phyloP scores from a whole-genome alignment of 1,140 invertebrate species.

The Druon quercuslanigerum region DNA sequence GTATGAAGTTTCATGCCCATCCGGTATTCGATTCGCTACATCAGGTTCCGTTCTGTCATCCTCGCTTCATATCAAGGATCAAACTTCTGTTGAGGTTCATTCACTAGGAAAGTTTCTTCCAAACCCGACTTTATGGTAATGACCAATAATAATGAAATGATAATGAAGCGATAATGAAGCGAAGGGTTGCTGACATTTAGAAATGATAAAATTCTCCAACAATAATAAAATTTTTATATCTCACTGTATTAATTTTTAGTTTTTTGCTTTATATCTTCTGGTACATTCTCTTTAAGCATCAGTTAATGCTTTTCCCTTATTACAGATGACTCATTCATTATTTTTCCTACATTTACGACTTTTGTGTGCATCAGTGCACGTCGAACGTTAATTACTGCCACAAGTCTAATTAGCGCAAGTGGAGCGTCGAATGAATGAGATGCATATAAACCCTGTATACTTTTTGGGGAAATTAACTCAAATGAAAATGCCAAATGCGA shows the following conservation, averaged over 20 bases:
- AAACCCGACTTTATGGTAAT: too few species aligned
- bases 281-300: too few species aligned
- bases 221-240: too few species aligned
- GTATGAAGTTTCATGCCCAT: not conserved
- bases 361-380: not conserved
- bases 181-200: too few species aligned
- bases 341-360: not conserved
- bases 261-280: too few species aligned
- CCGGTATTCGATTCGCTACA: not conserved
- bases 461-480: too few species aligned
- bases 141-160: too few species aligned
- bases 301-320: not conserved
- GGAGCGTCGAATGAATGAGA: constrained; percentile 26
- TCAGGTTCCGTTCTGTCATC: not conserved
- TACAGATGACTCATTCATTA: not conserved
- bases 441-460: not conserved
- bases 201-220: too few species aligned
- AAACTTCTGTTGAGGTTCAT: too few species aligned
- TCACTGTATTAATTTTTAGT: too few species aligned
- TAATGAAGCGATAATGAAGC: too few species aligned
- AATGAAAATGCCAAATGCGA: too few species aligned
- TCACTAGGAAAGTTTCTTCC: not conserved
- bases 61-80: not conserved
- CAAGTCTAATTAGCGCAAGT: constrained; percentile 33
- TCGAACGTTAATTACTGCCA: not conserved